Evolutionary conservation across 2,113 vertebrate species (phyloP).

Genomic region (Sinocyclocheilus anshuiensis): DNA sequence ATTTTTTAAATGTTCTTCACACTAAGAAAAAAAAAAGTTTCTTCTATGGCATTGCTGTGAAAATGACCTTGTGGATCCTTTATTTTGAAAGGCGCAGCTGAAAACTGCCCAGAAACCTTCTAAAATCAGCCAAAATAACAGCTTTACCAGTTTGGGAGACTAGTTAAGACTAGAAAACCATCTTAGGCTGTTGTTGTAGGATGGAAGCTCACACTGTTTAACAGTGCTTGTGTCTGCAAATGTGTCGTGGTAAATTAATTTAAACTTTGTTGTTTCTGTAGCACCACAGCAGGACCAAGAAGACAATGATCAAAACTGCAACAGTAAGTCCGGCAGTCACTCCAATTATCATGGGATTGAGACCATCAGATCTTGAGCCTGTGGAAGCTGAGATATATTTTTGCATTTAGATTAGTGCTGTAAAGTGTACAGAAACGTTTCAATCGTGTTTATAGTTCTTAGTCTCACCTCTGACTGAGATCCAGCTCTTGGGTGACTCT

Average conservation of each 20-base stretch:
- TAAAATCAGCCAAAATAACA: too few species aligned
- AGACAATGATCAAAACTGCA: neutral
- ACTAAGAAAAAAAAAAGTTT: too few species aligned
- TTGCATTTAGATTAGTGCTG: neutral
- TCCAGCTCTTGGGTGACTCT: constrained; percentile 39
- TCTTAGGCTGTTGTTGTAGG: too few species aligned
- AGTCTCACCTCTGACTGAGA: constrained; percentile 40
- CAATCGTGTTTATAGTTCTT: neutral
- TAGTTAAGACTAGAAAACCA: too few species aligned
- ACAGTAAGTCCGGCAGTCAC: neutral
- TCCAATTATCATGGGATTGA: neutral
- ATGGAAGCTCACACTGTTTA: neutral
- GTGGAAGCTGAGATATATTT: neutral
- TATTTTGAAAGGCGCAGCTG: too few species aligned
- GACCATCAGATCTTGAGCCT: neutral
- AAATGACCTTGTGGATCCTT: too few species aligned
- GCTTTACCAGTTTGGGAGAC: too few species aligned
- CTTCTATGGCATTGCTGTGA: too few species aligned
- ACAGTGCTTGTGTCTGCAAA: neutral
- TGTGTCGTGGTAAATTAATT: neutral
- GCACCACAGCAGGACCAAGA: neutral
- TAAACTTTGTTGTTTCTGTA: neutral
- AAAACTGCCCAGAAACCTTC: too few species aligned
- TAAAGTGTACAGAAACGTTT: neutral
- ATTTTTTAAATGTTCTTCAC: too few species aligned